Conservation (phyloP, 2,888 invertebrate species). For the Cephus rjabovi region DNA sequence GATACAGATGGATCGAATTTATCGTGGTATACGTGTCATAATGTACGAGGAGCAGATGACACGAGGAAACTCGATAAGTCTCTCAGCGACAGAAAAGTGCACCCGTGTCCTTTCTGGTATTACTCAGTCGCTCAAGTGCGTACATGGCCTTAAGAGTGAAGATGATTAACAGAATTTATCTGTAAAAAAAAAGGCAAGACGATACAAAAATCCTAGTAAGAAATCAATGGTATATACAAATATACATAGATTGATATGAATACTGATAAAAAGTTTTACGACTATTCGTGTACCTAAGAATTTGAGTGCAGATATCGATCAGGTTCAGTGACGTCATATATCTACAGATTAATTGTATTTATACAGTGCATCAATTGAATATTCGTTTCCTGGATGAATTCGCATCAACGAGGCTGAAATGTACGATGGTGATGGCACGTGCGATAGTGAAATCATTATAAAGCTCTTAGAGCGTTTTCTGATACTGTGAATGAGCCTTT, state of each 20-base stretch:
- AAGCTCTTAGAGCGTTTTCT: neutral
- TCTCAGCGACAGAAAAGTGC: neutral
- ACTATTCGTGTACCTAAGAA: neutral
- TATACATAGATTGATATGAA: too few relatives aligned
- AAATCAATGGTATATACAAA: too few relatives aligned
- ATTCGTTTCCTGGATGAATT: neutral
- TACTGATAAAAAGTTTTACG: too few relatives aligned
- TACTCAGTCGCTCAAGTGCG: neutral
- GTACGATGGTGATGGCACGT: neutral
- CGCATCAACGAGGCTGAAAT: neutral
- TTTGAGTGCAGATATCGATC: neutral
- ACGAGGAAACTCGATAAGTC: conserved; percentile 38
- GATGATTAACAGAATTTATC: neutral
- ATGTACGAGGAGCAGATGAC: conserved; percentile 33
- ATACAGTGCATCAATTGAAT: neutral
- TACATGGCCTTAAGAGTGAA: neutral
- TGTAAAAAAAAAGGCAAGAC: neutral
- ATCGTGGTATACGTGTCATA: conserved; percentile 32
- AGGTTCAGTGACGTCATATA: neutral
- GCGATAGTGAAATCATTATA: neutral
- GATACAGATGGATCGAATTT: conserved; percentile 38
- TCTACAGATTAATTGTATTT: neutral
- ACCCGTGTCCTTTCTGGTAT: neutral
- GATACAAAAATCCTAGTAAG: neutral
- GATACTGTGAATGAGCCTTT: neutral